Conservation (phyloP, 2,888 invertebrate genomes). For the Reticulitermes lucifugus region DNA sequence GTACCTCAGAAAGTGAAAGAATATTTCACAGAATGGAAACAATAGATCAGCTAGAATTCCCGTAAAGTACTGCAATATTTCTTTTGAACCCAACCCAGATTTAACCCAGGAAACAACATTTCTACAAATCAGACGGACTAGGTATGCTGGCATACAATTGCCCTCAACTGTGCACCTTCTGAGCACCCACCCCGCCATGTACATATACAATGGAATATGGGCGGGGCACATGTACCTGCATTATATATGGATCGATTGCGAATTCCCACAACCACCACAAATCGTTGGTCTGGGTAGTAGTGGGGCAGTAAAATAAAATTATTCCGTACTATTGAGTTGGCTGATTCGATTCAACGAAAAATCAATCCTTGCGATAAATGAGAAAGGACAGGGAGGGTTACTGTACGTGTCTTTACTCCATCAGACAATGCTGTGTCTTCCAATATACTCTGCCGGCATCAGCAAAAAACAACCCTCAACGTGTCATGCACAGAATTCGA, state of each 20-base stretch:
- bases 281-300: neutral
- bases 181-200: neutral
- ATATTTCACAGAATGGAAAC: too few relatives aligned
- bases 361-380: neutral
- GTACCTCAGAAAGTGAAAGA: too few relatives aligned
- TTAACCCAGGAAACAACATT: too few relatives aligned
- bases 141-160: neutral
- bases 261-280: slow-evolving; percentile 8
- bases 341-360: slow-evolving; percentile 6
- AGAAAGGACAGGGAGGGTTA: slow-evolving; percentile 1
- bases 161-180: neutral
- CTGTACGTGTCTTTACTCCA: neutral
- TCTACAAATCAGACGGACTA: neutral
- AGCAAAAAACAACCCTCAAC: neutral
- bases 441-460: neutral
- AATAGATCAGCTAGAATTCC: too few relatives aligned
- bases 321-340: slow-evolving; percentile 12
- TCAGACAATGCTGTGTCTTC: neutral
- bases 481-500: neutral
- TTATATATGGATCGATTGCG: neutral
- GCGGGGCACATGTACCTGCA: neutral
- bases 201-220: neutral
- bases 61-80: too few relatives aligned
- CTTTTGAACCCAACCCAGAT: too few relatives aligned
- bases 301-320: slow-evolving; percentile 2